Evolutionary conservation across 1,140 invertebrate species (phyloP).

Genomic region (Thalassaphorura encarpata): DNA sequence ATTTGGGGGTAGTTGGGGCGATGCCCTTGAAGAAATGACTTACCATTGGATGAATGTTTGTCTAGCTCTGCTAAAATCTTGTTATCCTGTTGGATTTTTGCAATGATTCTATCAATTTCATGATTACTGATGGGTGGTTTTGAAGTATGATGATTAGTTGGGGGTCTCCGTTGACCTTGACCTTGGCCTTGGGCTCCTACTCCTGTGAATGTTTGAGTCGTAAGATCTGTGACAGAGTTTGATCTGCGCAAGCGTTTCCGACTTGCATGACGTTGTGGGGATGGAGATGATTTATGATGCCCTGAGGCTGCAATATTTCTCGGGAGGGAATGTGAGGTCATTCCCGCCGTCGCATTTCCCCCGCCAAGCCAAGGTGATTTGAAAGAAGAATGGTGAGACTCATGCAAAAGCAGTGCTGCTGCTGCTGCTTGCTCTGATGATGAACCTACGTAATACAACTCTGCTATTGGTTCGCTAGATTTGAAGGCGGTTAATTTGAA

Average conservation of each 20-base stretch:
- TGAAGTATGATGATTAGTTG: conserved; percentile 39
- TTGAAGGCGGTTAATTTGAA: neutral
- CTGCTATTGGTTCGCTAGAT: neutral
- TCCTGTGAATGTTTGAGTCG: neutral
- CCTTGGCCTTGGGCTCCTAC: no score
- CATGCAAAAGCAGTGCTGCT: conserved; percentile 6
- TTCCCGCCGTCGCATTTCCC: no score
- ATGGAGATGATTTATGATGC: neutral
- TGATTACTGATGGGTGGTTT: conserved; percentile 37
- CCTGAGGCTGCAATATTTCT: no score
- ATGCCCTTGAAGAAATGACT: no score
- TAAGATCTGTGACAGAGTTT: conserved; percentile 31
- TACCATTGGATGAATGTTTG: conserved; percentile 43
- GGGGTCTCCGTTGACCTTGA: neutral
- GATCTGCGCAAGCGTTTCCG: conserved; percentile 30
- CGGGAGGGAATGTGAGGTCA: conserved; percentile 3
- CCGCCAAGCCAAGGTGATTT: neutral
- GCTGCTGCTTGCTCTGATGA: neutral
- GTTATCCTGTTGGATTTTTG: conserved; percentile 80
- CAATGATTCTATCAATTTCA: conserved; percentile 87
- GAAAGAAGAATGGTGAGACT: conserved; percentile 3
- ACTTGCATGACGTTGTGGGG: conserved; percentile 3
- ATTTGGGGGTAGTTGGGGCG: no score
- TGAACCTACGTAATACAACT: neutral
- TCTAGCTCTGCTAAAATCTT: conserved; percentile 80